Percentiles rank a stretch among this genome's conserved stretches.
Evolutionary conservation across 1,140 invertebrate genomes (phyloP).

Genomic region (Phenacoccus solenopsis): DNA sequence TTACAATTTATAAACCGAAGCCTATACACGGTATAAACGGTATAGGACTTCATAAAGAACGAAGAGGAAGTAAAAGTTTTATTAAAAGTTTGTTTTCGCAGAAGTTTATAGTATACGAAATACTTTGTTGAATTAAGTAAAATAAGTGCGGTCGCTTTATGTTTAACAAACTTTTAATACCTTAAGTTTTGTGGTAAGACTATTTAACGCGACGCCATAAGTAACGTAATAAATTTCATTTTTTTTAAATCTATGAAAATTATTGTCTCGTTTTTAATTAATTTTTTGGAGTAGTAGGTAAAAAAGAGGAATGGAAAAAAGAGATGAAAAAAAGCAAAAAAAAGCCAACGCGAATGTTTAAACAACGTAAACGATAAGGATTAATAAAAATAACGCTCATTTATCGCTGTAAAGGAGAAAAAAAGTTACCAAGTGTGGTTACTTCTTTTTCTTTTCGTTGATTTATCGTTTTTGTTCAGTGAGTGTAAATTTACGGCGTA

Average conservation of each 20-base stretch:
- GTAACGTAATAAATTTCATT: neutral
- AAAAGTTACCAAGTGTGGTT: too few relatives aligned
- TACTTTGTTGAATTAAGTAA: neutral
- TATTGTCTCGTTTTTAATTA: neutral
- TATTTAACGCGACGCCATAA: neutral
- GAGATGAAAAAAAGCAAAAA: too few relatives aligned
- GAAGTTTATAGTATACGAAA: neutral
- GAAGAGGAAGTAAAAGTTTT: neutral
- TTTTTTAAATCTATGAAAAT: constrained; percentile 4
- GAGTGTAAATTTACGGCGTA: too few relatives aligned
- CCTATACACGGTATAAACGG: neutral
- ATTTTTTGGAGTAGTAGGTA: neutral
- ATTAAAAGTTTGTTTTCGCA: neutral
- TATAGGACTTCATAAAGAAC: neutral
- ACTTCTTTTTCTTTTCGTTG: too few relatives aligned
- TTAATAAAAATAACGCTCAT: too few relatives aligned
- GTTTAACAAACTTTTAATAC: constrained; percentile 3
- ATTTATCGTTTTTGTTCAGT: too few relatives aligned
- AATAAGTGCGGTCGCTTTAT: neutral
- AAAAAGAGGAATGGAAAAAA: neutral
- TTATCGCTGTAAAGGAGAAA: too few relatives aligned
- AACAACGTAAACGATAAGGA: neutral
- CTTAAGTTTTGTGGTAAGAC: neutral
- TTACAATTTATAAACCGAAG: too few relatives aligned
- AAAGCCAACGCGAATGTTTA: neutral